phyloP scores from a whole-genome alignment of 2,113 vertebrate genomes.

The Lanius ludovicianus region DNA sequence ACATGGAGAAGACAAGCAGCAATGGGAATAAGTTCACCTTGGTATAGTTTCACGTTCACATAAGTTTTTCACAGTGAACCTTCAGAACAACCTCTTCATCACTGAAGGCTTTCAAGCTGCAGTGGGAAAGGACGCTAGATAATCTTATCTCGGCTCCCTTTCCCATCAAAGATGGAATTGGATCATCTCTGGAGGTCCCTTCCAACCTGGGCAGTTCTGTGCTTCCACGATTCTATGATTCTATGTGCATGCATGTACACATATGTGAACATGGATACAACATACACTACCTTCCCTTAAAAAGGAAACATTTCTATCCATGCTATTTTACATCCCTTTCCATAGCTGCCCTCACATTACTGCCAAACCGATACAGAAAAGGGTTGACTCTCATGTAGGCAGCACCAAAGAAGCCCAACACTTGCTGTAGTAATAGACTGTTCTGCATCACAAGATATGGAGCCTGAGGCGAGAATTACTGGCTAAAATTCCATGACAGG shows the following conservation, averaged over 20 bases:
- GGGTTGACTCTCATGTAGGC: not conserved
- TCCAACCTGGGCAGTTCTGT: not conserved
- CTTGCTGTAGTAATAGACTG: not conserved
- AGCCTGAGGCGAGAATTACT: not conserved
- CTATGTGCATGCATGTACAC: not conserved
- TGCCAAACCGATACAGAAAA: not conserved
- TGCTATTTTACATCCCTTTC: not conserved
- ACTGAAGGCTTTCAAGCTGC: not conserved
- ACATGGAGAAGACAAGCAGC: not conserved
- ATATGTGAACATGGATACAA: accelerated
- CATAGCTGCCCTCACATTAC: accelerated
- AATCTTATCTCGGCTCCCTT: not conserved
- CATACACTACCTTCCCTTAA: not conserved
- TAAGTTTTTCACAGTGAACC: not conserved
- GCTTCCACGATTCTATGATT: not conserved
- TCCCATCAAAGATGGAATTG: not conserved
- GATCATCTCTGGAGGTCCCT: not conserved
- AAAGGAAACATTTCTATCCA: not conserved
- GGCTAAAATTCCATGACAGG: constrained; percentile 12
- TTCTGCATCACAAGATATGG: not conserved
- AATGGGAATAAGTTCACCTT: not conserved
- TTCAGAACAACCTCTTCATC: not conserved
- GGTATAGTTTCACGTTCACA: not conserved
- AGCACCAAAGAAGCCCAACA: not conserved
- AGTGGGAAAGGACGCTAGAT: not conserved